These are phyloP conservation scores for Apodemia mormo DNA, from an alignment of 2,888 invertebrate species.

Conservation along the genomic window DNA sequence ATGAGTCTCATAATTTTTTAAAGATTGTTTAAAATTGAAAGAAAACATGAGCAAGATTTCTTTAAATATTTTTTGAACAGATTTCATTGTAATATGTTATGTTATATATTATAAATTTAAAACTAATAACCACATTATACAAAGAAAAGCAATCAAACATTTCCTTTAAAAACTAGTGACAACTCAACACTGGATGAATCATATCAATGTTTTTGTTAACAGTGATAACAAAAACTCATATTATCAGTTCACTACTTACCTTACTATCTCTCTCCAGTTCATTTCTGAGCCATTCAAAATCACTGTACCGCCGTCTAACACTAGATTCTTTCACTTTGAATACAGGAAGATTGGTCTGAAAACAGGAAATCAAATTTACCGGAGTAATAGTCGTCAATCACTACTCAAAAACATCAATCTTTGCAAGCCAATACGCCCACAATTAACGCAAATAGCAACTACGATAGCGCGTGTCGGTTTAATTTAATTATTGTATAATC, in stretches of 20 bases:
- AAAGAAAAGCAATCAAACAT: conserved; percentile 3
- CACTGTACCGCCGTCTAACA: conserved; percentile 98
- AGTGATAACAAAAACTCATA: conserved; percentile 32
- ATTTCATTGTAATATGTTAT: too few species aligned
- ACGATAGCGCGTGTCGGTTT: conserved; percentile 43
- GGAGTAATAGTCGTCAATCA: conserved; percentile 31
- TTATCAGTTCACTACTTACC: conserved; percentile 75
- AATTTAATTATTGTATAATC: conserved; percentile 62
- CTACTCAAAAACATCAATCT: conserved; percentile 20
- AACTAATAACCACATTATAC: neutral
- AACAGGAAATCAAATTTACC: conserved; percentile 59
- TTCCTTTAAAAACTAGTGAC: conserved; percentile 7
- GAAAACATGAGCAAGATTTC: too few species aligned
- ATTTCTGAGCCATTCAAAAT: conserved; percentile 99
- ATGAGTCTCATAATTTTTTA: too few species aligned
- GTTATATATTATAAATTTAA: too few species aligned
- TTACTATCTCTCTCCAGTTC: conserved; percentile 99
- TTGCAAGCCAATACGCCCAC: conserved; percentile 47
- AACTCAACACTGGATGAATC: conserved; percentile 28
- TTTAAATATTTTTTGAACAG: too few species aligned
- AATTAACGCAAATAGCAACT: conserved; percentile 30
- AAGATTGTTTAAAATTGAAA: too few species aligned
- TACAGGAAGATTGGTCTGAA: conserved; percentile 99
- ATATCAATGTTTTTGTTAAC: conserved; percentile 34
- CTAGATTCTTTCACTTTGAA: conserved; percentile 99